Percentiles rank a stretch among this genome's conserved stretches.
These are phyloP conservation scores for Drosophila funebris DNA, from an alignment of 1,140 invertebrate genomes.

Conservation along the genomic window DNA sequence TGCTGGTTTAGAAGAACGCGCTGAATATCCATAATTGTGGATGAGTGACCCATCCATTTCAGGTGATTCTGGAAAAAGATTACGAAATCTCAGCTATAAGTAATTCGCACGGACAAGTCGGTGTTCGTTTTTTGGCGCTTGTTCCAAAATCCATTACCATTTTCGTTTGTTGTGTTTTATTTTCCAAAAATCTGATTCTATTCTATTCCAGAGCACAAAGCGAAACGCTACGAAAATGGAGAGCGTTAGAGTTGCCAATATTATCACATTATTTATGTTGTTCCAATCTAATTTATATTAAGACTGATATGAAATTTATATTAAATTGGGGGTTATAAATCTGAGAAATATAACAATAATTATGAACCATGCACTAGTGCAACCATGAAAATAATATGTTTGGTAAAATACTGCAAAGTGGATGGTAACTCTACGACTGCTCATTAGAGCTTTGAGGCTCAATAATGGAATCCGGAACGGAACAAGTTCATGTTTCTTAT, in stretches of 20 bases:
- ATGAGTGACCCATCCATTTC: slow-evolving; percentile 83
- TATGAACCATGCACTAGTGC: background rate
- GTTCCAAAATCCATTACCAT: slow-evolving; percentile 52
- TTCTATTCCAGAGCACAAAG: slow-evolving; percentile 42
- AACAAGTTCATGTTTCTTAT: background rate
- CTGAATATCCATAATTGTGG: slow-evolving; percentile 80
- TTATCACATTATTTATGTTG: background rate
- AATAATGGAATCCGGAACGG: background rate
- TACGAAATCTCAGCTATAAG: background rate
- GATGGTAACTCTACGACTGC: background rate
- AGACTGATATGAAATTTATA: too few relatives aligned
- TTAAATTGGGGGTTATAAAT: too few relatives aligned
- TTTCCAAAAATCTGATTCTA: slow-evolving; percentile 51
- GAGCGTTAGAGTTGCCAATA: slow-evolving; percentile 25
- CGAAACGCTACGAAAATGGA: slow-evolving; percentile 49
- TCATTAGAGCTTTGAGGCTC: slow-evolving; percentile 2
- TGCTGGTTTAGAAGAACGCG: slow-evolving; percentile 59
- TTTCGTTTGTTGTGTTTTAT: slow-evolving; percentile 52
- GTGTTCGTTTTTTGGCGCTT: slow-evolving; percentile 41
- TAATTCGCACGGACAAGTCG: background rate
- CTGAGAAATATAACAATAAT: background rate
- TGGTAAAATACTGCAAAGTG: background rate
- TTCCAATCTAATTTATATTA: too few relatives aligned
- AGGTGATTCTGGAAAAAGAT: slow-evolving; percentile 66
- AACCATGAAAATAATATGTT: background rate